Evolutionary conservation across 2,797 vertebrate genomes (phyloP), one percentile per base, ranked within the genome.

Genomic region (Trachops cirrhosus): DNA sequence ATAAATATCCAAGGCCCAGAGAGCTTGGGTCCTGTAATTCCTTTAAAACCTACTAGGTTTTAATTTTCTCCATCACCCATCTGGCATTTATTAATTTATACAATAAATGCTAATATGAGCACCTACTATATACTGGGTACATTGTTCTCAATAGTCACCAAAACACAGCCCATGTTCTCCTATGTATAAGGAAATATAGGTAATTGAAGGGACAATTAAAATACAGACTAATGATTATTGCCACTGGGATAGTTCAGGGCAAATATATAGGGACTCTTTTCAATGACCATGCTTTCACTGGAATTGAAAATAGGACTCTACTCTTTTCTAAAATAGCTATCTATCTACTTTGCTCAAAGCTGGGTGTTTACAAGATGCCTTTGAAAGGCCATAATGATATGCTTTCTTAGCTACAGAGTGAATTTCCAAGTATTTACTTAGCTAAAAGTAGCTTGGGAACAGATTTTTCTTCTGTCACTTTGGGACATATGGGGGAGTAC

Each of bases 391-490:
- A 70, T 93, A 87, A 89, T 93, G 64, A 95, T 93, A 92, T 37
- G 57, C 82, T 93, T 96, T 94, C 80, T 91, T 89, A 96, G 84
- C 62, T 85, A 84, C 54, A 46, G 64, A 84, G 67, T 75, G 39
- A 91, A 96, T 95, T 97, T 95, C 83, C 52, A 79, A 93, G 95
- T 96, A 94, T 96, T 96, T 95, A 84, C 39, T 92, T 91, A 88
- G 46, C 90, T 95, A 83, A 97, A 97, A 89, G 86, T 95, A 96
- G 67, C 89, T 96, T 67, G 83, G 82, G 89, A 94, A 97, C 89
- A 93, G 74, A 79, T 89, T 95, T 96, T 94, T 89, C 88, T 91
- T 73, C 52, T 94, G 91, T 97, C 78, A 94, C 67, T 96, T 93
- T 82, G 67, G 54, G 77, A 84, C 44, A 78, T 46, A 68, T 0